Conservation (phyloP, 2,797 vertebrate species). For the Spondyliosoma cantharus region DNA sequence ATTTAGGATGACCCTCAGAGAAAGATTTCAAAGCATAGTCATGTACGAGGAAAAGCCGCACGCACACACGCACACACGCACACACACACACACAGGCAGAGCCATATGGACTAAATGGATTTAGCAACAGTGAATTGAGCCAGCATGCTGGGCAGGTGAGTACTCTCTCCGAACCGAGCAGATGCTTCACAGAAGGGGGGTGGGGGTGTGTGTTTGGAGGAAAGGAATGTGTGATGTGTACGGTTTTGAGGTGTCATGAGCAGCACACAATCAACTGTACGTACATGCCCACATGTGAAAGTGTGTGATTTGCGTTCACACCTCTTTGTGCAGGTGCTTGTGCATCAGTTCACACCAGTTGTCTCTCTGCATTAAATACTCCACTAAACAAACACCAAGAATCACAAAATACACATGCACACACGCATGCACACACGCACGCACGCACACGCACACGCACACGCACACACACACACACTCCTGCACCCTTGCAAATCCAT, state of each 20-base stretch:
- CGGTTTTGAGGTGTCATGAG: not conserved
- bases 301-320: not conserved
- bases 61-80: too few relatives aligned
- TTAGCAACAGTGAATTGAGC: constrained; percentile 50
- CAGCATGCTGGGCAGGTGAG: constrained; percentile 68
- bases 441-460: not conserved
- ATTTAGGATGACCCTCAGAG: constrained; percentile 32
- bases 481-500: constrained; percentile 15
- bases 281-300: constrained; percentile 1
- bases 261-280: not conserved
- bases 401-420: not conserved
- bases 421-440: too few relatives aligned
- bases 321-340: not conserved
- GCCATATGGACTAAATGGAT: constrained; percentile 71
- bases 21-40: constrained; percentile 46
- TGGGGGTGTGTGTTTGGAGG: not conserved
- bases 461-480: not conserved
- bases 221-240: not conserved
- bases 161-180: constrained; percentile 51
- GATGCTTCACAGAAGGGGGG: constrained; percentile 55
- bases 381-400: not conserved
- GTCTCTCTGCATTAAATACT: not conserved
- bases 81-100: constrained; percentile 18
- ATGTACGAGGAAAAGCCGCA: constrained; percentile 14
- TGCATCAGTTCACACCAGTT: not conserved